These are phyloP conservation scores for Sander lucioperca DNA, from an alignment of 2,113 vertebrate genomes.

Conservation along the genomic window DNA sequence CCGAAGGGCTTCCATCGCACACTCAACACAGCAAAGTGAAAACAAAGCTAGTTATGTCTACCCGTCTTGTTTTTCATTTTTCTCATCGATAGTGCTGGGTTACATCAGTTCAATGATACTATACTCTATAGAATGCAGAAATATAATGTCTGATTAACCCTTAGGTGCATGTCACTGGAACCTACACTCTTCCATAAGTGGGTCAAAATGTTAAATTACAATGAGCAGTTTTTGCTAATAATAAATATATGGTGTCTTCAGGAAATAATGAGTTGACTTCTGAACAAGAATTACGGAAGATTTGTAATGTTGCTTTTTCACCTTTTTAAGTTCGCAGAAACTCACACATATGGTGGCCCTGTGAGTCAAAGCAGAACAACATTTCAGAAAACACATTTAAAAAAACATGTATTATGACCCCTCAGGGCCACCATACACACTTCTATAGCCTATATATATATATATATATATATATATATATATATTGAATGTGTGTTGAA, in stretches of 20 bases:
- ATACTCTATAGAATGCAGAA: background rate
- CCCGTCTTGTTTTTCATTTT: slow-evolving; percentile 6
- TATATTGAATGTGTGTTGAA: background rate
- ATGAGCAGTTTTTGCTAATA: background rate
- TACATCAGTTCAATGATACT: background rate
- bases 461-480: too few species aligned
- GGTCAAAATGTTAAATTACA: background rate
- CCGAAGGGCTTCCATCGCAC: slow-evolving; percentile 51
- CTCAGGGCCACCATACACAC: too few species aligned
- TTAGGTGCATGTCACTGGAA: background rate
- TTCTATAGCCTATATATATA: too few species aligned
- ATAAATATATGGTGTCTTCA: background rate
- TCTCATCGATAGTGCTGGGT: background rate
- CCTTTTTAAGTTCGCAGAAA: too few species aligned
- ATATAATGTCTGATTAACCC: background rate
- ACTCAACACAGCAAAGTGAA: slow-evolving; percentile 31
- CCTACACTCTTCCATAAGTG: background rate
- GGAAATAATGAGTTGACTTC: background rate
- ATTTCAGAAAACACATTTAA: too few species aligned
- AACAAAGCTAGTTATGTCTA: slow-evolving; percentile 46
- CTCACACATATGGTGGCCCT: too few species aligned
- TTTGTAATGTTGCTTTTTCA: background rate
- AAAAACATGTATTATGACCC: too few species aligned
- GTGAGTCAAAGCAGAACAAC: too few species aligned
- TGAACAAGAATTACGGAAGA: background rate